A percentile compares a stretch with the other conserved stretches of the same genome.
These are phyloP conservation scores for Condylura cristata DNA, from an alignment of 2,113 vertebrate genomes.

Conservation along the genomic window DNA sequence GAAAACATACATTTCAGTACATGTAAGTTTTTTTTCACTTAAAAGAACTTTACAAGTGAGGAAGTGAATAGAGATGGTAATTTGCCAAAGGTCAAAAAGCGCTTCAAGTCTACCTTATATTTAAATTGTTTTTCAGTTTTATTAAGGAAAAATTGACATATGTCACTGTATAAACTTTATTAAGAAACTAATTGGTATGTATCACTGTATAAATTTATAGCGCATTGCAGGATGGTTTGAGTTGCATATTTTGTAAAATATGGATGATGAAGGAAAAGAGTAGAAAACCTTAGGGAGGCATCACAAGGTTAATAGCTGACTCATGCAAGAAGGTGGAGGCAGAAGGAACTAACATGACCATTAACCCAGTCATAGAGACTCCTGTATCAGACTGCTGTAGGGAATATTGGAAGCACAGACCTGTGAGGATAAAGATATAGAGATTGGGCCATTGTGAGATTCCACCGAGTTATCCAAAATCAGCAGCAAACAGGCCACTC, in stretches of 20 bases:
- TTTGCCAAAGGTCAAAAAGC: not conserved
- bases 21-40: not conserved
- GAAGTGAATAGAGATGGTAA: not conserved
- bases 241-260: not conserved
- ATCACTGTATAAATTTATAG: not conserved
- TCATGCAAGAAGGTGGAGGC: too few relatives aligned
- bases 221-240: not conserved
- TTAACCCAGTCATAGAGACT: too few relatives aligned
- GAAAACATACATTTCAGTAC: constrained; percentile 48
- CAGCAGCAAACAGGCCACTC: too few relatives aligned
- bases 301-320: too few relatives aligned
- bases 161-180: not conserved
- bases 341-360: too few relatives aligned
- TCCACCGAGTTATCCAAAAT: too few relatives aligned
- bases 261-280: too few relatives aligned
- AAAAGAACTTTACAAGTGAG: not conserved
- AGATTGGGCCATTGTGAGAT: too few relatives aligned
- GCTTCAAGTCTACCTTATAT: not conserved
- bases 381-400: too few relatives aligned
- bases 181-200: not conserved
- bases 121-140: not conserved
- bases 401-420: too few relatives aligned
- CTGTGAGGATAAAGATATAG: too few relatives aligned
- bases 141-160: not conserved
- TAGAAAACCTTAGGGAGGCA: too few relatives aligned